These are phyloP conservation scores for Enoplolaimus lenunculus DNA, from an alignment of 2,888 invertebrate species.

Conservation along the genomic window DNA sequence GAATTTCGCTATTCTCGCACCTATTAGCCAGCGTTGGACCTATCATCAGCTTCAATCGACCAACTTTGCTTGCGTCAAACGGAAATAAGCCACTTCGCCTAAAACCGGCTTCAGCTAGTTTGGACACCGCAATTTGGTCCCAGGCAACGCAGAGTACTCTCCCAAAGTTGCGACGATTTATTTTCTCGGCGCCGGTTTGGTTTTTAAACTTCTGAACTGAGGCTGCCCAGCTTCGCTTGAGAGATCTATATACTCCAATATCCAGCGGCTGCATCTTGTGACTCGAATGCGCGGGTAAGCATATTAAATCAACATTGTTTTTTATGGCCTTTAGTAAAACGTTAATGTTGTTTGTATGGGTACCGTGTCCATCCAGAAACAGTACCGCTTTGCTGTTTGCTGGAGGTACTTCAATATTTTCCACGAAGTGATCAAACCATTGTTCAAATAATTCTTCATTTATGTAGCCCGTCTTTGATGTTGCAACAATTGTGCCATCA, in stretches of 20 bases:
- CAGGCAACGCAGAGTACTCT: neutral
- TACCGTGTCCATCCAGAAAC: neutral
- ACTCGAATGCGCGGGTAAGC: neutral
- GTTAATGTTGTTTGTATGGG: neutral
- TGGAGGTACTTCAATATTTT: too few species aligned
- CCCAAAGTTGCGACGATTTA: neutral
- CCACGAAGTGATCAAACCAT: conserved; percentile 13
- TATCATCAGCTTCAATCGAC: too few species aligned
- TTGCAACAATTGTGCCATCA: neutral
- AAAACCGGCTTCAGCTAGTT: too few species aligned
- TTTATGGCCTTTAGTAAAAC: neutral
- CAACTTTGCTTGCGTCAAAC: too few species aligned
- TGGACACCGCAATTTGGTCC: too few species aligned
- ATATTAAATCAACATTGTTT: neutral
- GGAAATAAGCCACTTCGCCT: too few species aligned
- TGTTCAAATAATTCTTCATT: neutral
- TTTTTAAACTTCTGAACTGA: neutral
- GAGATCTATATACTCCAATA: neutral
- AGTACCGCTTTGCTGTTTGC: conserved; percentile 6
- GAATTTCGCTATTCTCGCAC: too few species aligned
- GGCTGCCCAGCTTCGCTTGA: neutral
- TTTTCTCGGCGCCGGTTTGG: neutral
- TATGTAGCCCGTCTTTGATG: conserved; percentile 1
- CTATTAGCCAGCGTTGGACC: too few species aligned
- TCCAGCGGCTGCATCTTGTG: conserved; percentile 10